phyloP scores from a whole-genome alignment of 1,140 invertebrate genomes.

The Teleopsis dalmanni region DNA sequence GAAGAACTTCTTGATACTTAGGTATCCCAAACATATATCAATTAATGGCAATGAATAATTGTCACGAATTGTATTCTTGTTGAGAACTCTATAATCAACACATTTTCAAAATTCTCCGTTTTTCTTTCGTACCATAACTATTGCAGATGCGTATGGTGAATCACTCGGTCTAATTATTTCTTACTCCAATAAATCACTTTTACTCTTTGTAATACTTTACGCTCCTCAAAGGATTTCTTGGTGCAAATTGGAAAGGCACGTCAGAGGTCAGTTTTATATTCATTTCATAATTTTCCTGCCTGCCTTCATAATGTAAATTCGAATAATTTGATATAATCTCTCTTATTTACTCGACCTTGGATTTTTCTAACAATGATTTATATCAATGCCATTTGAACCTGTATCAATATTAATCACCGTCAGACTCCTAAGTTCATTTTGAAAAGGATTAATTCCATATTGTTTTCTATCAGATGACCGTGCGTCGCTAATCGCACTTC shows the following conservation, averaged over 20 bases:
- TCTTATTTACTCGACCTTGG: background rate
- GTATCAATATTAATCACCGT: background rate
- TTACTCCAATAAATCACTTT: background rate
- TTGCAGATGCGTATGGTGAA: background rate
- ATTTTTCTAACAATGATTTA: background rate
- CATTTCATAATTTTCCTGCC: background rate
- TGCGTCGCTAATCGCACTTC: background rate
- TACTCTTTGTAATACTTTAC: background rate
- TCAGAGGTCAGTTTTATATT: background rate
- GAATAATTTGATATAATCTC: too few relatives aligned
- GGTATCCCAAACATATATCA: background rate
- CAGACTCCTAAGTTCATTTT: background rate
- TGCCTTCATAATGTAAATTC: background rate
- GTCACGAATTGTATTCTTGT: background rate
- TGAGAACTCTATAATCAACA: constrained; percentile 1
- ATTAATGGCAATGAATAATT: constrained; percentile 1
- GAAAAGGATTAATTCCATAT: background rate
- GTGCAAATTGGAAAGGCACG: background rate
- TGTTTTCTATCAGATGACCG: background rate
- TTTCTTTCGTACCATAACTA: background rate
- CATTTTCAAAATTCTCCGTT: constrained; percentile 1
- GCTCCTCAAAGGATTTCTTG: background rate
- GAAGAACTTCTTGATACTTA: background rate
- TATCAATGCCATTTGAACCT: background rate
- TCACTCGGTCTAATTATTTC: background rate